Evolutionary conservation across 1,140 invertebrate species (phyloP), one percentile per base, ranked within the genome.

Genomic region (Nylanderia fulva): DNA sequence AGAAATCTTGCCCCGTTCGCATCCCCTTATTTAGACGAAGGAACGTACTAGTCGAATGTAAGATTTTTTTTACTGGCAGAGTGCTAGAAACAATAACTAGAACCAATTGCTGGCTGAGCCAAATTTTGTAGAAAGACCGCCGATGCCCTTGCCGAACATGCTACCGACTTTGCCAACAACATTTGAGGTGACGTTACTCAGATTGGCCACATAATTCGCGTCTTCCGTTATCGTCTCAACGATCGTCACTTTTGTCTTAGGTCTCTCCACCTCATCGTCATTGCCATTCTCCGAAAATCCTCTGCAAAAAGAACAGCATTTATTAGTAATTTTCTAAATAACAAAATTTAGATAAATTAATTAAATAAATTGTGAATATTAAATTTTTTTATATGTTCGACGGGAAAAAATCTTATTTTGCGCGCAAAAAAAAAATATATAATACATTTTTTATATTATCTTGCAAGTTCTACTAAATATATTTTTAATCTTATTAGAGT

Each of bases 131-230:
- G 97, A 97, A 88, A 98, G 95, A 86, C 97, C 97, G 84, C 97
- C 97, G 82, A 98, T 96, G 77, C 97, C 97, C 93, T 98, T 97
- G 61, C 97, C 97, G 90, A 98, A 97, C 92, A 98, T 97, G 93
- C 97, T 97, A 86, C 97, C 97, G 90, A 98, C 96, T 92, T 96
- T 96, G 45, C 97, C 97, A 66, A 97, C 97, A 83, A 97, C 97
- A 88, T 97, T 97, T 64, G 96, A 96, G 36, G 97, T 97, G 45
- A 96, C 96, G 91, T 97, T 97, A 89, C 96, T 96, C 36, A 97
- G 95, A 91, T 97, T 97, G 36, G 95, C 95, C 58, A 97, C 95
- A 85, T 95, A 95, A 92, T 96, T 97, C 24, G 95, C 96, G 88
- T 96, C 96, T 54, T 95, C 96, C 56, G 94, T 94, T 61, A 95